Evolutionary conservation across 2,888 invertebrate species (phyloP), one percentile per base, ranked within the genome.

Genomic region (Slavum lentiscoides): DNA sequence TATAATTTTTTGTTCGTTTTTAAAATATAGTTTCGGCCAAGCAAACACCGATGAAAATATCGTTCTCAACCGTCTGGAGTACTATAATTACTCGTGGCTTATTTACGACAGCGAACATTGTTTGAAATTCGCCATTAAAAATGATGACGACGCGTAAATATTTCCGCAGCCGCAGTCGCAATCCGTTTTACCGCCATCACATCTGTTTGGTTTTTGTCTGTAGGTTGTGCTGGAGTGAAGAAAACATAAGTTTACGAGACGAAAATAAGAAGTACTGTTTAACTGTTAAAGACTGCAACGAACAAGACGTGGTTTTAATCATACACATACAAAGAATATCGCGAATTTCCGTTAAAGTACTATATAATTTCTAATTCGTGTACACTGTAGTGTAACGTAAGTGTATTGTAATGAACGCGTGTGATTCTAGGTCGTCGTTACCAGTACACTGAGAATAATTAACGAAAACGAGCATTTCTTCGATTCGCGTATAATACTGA

Each of bases 31-130:
- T 77, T 90, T 95, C 84, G 93, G 94, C 0, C 95, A 97, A 87
- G 89, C 89, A 3, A 89, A 88, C 0, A 94, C 95, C 0, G 91
- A 91, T 70, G 95, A 96, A 85, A 90, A 90, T 61, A 89, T 94
- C 62, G 86, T 90, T 0, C 84, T 96, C 2, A 88, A 89, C 0
- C 89, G 93, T 0, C 89, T 91, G 17, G 88, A 91, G 75, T 91
- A 91, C 84, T 90, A 90, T 84, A 88, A 91, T 82, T 94, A 94
- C 85, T 88, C 89, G 75, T 92, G 92, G 92, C 87, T 90, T 59
- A 82, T 83, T 53, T 72, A 82, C 17, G 77, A 72, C 37, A 75
- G 81, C 30, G 82, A 73, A 49, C 82, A 82, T 81, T 59, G 70
- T 4, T 23, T 84, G 61, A 82, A 82, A 67, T 83, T 84, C 75